Conservation (phyloP, 2,113 vertebrate genomes). For the Triplophysa siluroides region DNA sequence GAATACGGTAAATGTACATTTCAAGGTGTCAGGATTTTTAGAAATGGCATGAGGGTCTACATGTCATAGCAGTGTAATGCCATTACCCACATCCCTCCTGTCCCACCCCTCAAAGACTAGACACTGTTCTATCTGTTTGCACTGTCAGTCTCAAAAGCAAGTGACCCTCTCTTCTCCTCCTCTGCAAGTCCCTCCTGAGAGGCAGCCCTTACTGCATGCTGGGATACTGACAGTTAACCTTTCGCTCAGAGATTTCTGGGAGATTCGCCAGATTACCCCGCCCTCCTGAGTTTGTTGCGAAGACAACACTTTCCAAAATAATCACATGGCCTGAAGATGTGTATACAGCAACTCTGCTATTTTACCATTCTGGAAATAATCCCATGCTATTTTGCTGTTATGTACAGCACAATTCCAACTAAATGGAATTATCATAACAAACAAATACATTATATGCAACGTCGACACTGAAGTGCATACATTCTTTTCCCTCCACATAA, state of each 20-base stretch:
- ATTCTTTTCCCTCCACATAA: not conserved
- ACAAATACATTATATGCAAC: not conserved
- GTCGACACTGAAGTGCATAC: not conserved
- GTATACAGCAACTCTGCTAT: too few species aligned
- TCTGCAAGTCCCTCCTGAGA: constrained; percentile 32
- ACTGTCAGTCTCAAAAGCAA: constrained; percentile 16
- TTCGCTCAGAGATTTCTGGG: constrained; percentile 55
- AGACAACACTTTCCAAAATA: constrained; percentile 30
- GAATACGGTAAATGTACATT: not conserved
- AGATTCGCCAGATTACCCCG: constrained; percentile 51
- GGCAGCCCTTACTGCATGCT: constrained; percentile 25
- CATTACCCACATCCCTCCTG: constrained; percentile 12
- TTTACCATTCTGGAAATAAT: constrained; percentile 31
- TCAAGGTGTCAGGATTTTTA: constrained; percentile 1
- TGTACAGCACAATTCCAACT: not conserved
- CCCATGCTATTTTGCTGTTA: constrained; percentile 42
- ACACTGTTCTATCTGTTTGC: constrained; percentile 43
- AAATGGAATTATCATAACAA: not conserved
- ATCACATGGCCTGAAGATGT: not conserved
- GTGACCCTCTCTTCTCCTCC: constrained; percentile 28
- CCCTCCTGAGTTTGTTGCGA: constrained; percentile 43
- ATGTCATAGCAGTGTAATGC: constrained; percentile 11
- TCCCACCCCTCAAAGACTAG: constrained; percentile 37
- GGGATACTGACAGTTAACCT: constrained; percentile 53
- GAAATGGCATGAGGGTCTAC: constrained; percentile 15